A percentile compares a stretch with the other conserved stretches of the same genome.
Evolutionary conservation across 2,888 invertebrate genomes (phyloP).

Genomic region (Drosophila stalkeri): DNA sequence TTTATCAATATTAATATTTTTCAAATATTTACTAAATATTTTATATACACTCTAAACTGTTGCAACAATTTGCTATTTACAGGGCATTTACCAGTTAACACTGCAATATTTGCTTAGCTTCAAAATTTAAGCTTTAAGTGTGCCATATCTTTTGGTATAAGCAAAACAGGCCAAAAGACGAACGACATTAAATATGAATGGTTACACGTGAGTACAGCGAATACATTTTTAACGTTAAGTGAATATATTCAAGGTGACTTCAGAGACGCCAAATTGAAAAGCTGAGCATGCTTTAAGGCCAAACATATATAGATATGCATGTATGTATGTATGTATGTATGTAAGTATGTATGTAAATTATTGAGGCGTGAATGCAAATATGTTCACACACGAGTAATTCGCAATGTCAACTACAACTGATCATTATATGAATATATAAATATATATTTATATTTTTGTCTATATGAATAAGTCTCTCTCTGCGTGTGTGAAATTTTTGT

Average conservation of each 20-base stretch:
- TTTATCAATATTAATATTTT: no score
- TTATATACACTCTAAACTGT: background rate
- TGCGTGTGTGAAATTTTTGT: constrained; percentile 42
- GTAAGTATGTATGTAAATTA: constrained; percentile 38
- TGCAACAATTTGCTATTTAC: background rate
- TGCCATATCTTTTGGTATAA: constrained; percentile 16
- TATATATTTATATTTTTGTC: constrained; percentile 20
- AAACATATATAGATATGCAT: background rate
- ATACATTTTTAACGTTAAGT: constrained; percentile 47
- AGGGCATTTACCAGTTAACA: background rate
- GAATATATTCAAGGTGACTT: constrained; percentile 62
- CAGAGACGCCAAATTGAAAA: constrained; percentile 34
- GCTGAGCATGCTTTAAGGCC: constrained; percentile 17
- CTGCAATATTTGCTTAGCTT: background rate
- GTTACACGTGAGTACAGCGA: constrained; percentile 20
- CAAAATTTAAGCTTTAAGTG: constrained; percentile 15
- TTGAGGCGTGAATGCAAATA: constrained; percentile 69
- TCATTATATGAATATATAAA: constrained; percentile 42
- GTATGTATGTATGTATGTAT: no score
- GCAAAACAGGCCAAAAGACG: constrained; percentile 2
- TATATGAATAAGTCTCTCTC: constrained; percentile 64
- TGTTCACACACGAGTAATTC: constrained; percentile 48
- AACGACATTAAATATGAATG: constrained; percentile 41
- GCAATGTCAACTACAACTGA: constrained; percentile 67
- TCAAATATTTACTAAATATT: background rate